Conservation (phyloP, 2,113 vertebrate species). For the Prinia subflava region DNA sequence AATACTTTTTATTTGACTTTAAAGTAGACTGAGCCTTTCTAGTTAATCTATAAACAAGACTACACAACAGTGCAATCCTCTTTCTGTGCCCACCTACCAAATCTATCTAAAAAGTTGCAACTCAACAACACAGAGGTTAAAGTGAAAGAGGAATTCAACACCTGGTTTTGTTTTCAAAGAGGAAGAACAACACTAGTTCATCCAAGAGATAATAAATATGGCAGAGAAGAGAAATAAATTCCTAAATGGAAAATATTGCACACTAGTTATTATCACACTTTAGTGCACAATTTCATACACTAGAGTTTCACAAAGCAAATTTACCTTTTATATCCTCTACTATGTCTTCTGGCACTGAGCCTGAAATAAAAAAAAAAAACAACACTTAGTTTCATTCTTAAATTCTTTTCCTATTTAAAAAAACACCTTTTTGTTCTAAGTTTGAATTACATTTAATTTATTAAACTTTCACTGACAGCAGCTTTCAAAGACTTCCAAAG, state of each 20-base stretch:
- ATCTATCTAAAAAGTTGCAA: fast-evolving
- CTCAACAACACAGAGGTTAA: neutral
- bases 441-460: neutral
- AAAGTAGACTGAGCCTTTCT: neutral
- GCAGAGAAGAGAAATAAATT: neutral
- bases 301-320: neutral
- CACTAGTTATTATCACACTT: neutral
- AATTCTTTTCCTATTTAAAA: neutral
- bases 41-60: neutral
- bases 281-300: neutral
- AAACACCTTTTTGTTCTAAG: neutral
- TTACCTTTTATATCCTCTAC: conserved; percentile 97
- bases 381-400: neutral
- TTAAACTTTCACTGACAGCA: neutral
- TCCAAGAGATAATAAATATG: neutral
- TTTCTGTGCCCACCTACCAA: neutral
- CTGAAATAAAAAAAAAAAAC: conserved; percentile 65
- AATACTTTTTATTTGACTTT: neutral
- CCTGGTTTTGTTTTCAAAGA: neutral
- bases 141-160: neutral
- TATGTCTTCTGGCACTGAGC: conserved; percentile 88
- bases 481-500: neutral
- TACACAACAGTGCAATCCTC: neutral
- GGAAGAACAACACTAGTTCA: neutral
- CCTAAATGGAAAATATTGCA: neutral